Evolutionary conservation across 2,113 vertebrate species (phyloP).

Genomic region (Petrocephalus zakoni): DNA sequence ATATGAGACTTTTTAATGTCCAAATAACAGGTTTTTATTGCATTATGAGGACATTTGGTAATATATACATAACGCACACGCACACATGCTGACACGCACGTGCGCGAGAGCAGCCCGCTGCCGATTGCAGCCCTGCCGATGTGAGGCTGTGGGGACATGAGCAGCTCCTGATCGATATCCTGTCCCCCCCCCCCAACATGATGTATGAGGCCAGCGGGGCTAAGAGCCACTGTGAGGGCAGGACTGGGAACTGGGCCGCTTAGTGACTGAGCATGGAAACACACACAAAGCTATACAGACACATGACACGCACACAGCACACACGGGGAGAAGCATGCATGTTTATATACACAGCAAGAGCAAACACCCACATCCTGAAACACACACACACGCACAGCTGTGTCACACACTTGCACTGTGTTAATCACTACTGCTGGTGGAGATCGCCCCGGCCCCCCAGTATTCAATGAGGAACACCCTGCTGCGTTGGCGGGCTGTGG

Average conservation of each 20-base stretch:
- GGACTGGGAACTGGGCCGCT: constrained; percentile 63
- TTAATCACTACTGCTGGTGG: constrained; percentile 13
- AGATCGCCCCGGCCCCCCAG: background rate
- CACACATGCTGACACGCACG: background rate
- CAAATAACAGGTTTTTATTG: background rate
- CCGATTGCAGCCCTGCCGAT: background rate
- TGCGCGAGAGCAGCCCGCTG: background rate
- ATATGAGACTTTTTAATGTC: background rate
- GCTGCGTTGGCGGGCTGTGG: constrained; percentile 57
- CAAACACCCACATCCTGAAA: background rate
- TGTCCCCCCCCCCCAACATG: constrained; percentile 38
- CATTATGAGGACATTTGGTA: background rate
- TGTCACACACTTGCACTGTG: background rate
- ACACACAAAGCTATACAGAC: background rate
- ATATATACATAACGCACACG: background rate
- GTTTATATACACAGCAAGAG: background rate
- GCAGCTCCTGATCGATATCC: constrained; percentile 52
- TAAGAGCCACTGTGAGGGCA: constrained; percentile 59
- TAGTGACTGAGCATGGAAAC: constrained; percentile 36
- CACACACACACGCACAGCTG: background rate
- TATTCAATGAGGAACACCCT: background rate
- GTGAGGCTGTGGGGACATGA: background rate
- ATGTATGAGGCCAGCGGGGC: constrained; percentile 39
- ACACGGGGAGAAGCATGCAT: background rate
- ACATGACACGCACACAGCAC: background rate